Evolutionary conservation across 2,113 vertebrate genomes (phyloP), one percentile per base, ranked within the genome.

Genomic region (Semnornis frantzii): DNA sequence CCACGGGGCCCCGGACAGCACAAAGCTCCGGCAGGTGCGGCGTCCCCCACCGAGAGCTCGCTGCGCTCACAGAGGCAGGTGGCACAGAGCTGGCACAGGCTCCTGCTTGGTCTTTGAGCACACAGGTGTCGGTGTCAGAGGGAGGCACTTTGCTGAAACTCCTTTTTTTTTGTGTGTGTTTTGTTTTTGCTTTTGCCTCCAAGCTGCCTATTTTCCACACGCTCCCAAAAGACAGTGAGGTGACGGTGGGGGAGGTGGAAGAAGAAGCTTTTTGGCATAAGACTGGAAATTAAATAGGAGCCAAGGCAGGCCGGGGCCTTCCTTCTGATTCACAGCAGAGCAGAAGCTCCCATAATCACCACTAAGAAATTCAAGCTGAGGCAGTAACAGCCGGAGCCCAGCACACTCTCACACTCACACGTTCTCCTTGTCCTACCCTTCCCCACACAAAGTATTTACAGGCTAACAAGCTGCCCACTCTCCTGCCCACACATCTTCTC

Each of bases 391-490:
- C 80, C 76, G 92, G 82, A 94, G 81, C 82, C 81, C 79, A 73
- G 69, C 68, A 46, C 62, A 59, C 59, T 66, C 68, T 79, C 78
- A 87, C 90, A 64, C 75, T 82, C 91, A 4, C 55, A 58, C 15
- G 71, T 76, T 85, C 92, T 92, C 86, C 85, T 88, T 71, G 83
- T 84, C 87, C 96, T 94, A 91, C 93, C 87, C 80, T 72, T 52
- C 92, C 92, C 46, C 88, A 23, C 77, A 85, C 81, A 74, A 48
- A 92, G 18, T 95, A 96, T 96, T 92, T 96, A 95, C 95, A 97
- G 78, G 85, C 93, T 91, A 88, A 91, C 31, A 44, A 89, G 90
- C 81, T 91, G 83, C 94, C 84, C 87, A 13, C 80, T 50, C 63
- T 83, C 77, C 70, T 78, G 44, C 79, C 89, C 78, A 66, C 82